These are phyloP conservation scores for Lasiurus cinereus DNA, from an alignment of 2,113 vertebrate genomes.

Conservation along the genomic window DNA sequence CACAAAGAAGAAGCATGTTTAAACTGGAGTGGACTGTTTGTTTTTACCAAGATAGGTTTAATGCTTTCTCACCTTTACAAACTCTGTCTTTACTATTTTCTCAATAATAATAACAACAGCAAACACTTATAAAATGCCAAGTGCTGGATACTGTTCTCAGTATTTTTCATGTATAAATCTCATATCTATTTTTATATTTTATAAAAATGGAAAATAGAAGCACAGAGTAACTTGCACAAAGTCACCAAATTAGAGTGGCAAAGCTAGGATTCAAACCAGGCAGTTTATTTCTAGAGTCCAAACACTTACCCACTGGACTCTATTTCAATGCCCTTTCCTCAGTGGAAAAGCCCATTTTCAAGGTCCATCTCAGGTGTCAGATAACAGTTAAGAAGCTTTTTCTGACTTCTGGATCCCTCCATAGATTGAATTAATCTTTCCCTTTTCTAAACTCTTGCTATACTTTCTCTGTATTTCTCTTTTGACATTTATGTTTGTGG, in stretches of 20 bases:
- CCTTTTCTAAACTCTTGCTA: neutral
- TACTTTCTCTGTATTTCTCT: constrained; percentile 40
- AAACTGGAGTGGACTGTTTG: neutral
- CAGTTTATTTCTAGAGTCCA: neutral
- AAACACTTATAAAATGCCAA: neutral
- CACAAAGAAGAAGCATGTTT: neutral
- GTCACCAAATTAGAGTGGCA: neutral
- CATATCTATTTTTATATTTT: neutral
- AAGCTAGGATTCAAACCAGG: constrained; percentile 8
- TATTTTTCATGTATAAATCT: neutral
- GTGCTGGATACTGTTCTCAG: neutral
- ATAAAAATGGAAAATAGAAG: neutral
- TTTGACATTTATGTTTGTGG: neutral
- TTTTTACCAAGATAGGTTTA: constrained; percentile 11
- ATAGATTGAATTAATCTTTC: neutral
- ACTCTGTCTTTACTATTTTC: constrained; percentile 29
- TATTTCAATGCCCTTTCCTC: neutral
- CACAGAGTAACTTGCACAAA: neutral
- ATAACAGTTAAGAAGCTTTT: neutral
- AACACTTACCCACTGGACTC: neutral
- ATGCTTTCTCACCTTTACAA: neutral
- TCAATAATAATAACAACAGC: constrained; percentile 8
- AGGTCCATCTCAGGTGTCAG: neutral
- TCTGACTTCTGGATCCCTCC: neutral
- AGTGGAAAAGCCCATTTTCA: neutral